Base-by-base conservation (phyloP, 2,888 invertebrate species). In the Athalia rosae region DNA sequence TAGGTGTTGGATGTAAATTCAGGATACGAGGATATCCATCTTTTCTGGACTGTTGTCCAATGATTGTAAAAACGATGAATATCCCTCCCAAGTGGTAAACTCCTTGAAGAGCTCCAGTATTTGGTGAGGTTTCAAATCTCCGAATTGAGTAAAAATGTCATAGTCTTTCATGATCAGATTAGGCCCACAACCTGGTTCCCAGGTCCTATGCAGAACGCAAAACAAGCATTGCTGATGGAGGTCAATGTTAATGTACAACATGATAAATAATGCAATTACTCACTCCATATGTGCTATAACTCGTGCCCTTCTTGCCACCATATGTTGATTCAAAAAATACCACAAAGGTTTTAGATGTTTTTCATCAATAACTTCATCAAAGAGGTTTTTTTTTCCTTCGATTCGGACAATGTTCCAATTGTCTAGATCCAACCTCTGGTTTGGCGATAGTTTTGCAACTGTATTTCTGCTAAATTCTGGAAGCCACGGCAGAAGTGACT, bases 271-370 rank as follows among this genome's bases (percentile, higher is more conserved):
- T 76, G 62, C 41, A 73, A 45, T 79, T 79, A 92, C 94, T 93
- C 90, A 95, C 95, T 96, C 96, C 79, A 96, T 85, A 87, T 93
- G 92, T 9, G 95, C 94, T 86, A 96, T 95, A 8, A 96, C 90
- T 83, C 91, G 91, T 69, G 91, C 92, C 7, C 90, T 90, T 76
- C 93, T 92, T 50, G 92, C 92, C 66, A 92, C 90, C 87, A 93
- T 92, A 83, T 94, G 92, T 76, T 94, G 93, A 82, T 92, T 92
- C 9, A 95, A 90, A 86, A 96, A 96, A 88, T 93, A 94, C 93
- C 93, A 95, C 53, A 95, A 91, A 0, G 93, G 90, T 58, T 93
- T 91, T 58, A 95, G 86, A 84, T 95, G 91, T 48, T 92, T 91
- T 56, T 89, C 83, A 4, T 82, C 80, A 4, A 84, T 80, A 64